phyloP scores from a whole-genome alignment of 2,113 vertebrate species.

The Monopterus albus region DNA sequence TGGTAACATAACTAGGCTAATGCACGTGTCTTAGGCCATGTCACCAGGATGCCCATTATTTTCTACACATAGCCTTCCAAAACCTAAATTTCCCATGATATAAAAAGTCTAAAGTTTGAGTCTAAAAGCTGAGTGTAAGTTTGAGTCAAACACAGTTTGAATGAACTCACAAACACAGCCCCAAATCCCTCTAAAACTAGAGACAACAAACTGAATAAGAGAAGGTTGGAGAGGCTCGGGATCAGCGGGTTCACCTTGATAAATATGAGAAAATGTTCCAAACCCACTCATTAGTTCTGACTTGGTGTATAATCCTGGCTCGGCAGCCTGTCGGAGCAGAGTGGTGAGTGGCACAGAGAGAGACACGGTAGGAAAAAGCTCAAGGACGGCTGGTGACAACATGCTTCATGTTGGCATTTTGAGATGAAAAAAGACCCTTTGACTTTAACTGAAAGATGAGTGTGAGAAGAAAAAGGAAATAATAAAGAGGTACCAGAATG shows the following conservation, averaged over 20 bases:
- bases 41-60: constrained; percentile 11
- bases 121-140: neutral
- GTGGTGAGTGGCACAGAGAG: constrained; percentile 3
- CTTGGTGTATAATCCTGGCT: constrained; percentile 58
- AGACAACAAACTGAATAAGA: constrained; percentile 45
- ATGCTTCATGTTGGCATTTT: constrained; percentile 41
- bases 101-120: constrained; percentile 13
- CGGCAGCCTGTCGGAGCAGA: constrained; percentile 37
- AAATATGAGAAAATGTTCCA: constrained; percentile 59
- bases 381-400: constrained; percentile 52
- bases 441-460: constrained; percentile 38
- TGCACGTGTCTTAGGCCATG: too few relatives aligned
- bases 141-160: constrained; percentile 6
- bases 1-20: neutral
- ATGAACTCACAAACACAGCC: neutral
- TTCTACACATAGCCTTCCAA: neutral
- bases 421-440: constrained; percentile 50
- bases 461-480: constrained; percentile 24
- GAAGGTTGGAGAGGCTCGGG: constrained; percentile 24
- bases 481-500: constrained; percentile 31
- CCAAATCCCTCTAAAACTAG: constrained; percentile 12
- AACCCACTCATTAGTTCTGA: constrained; percentile 66
- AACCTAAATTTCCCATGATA: neutral
- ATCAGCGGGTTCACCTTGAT: constrained; percentile 62
- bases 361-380: neutral